phyloP scores from a whole-genome alignment of 2,888 invertebrate species.

The Drosophila borborema region DNA sequence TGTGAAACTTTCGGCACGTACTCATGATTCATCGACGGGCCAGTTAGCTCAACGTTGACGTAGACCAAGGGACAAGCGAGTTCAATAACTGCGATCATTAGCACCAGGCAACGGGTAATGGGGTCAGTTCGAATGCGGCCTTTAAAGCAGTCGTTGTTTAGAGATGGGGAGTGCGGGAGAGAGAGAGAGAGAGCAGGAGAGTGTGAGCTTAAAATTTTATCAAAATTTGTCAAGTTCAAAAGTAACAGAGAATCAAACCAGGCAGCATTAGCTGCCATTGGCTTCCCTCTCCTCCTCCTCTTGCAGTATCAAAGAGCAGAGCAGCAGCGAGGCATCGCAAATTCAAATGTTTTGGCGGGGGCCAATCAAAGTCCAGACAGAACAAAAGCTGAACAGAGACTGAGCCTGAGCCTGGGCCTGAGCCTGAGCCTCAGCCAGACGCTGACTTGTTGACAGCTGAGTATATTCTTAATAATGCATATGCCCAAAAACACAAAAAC shows the following conservation, averaged over 20 bases:
- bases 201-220: background rate
- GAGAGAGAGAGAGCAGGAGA: background rate
- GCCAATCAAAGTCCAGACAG: conserved; percentile 31
- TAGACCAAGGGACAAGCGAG: conserved; percentile 12
- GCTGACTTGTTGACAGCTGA: conserved; percentile 78
- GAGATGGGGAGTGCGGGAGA: background rate
- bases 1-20: conserved; percentile 65
- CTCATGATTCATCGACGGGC: conserved; percentile 56
- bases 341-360: conserved; percentile 40
- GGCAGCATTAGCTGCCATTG: conserved; percentile 3
- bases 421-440: conserved; percentile 51
- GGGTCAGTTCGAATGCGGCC: conserved; percentile 17
- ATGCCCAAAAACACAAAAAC: conserved; percentile 52
- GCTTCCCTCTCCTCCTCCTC: no score
- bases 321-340: background rate
- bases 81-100: conserved; percentile 63
- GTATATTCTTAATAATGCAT: conserved; percentile 80
- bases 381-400: background rate
- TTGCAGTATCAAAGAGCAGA: no score
- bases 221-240: conserved; percentile 13
- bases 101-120: conserved; percentile 13
- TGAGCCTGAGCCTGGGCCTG: conserved; percentile 3
- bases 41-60: conserved; percentile 35
- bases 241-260: conserved; percentile 8
- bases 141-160: conserved; percentile 1